Evolutionary conservation across 2,113 vertebrate species (phyloP).

Genomic region (Dolichallabes microphthalmus): DNA sequence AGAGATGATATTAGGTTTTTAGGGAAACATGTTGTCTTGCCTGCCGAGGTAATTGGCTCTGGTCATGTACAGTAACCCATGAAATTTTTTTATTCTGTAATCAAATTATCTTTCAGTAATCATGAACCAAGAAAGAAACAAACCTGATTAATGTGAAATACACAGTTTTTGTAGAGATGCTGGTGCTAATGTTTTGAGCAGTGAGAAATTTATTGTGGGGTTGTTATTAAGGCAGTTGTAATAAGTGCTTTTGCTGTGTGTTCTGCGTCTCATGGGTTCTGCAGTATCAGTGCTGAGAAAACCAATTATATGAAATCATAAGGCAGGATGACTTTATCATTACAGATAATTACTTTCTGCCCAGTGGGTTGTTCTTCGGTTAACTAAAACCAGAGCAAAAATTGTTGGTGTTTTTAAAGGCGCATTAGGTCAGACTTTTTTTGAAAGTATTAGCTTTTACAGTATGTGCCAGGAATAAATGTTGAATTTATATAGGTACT

Average conservation of each 20-base stretch:
- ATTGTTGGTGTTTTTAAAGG: not conserved
- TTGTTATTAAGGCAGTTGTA: conserved; percentile 35
- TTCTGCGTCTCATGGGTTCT: conserved; percentile 37
- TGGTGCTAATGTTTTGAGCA: conserved; percentile 23
- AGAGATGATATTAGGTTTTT: not conserved
- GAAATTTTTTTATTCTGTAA: not conserved
- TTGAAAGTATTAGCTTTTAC: not conserved
- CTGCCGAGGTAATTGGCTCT: not conserved
- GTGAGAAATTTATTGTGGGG: conserved; percentile 33
- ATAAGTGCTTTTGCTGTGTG: conserved; percentile 41
- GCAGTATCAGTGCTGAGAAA: conserved; percentile 41
- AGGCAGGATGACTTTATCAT: conserved; percentile 51
- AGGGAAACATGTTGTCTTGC: not conserved
- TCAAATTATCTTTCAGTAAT: not conserved
- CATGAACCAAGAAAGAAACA: conserved; percentile 20
- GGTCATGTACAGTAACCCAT: not conserved
- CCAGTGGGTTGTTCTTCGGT: conserved; percentile 32
- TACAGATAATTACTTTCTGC: conserved; percentile 53
- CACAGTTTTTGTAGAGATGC: conserved; percentile 6
- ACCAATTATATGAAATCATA: conserved; percentile 48
- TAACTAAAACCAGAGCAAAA: conserved; percentile 15
- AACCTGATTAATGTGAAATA: not conserved
- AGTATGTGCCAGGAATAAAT: not conserved
- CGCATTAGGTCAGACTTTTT: not conserved
- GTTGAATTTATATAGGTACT: too few species aligned